Evolutionary conservation across 2,113 vertebrate genomes (phyloP).

Genomic region (Mustela lutreola): DNA sequence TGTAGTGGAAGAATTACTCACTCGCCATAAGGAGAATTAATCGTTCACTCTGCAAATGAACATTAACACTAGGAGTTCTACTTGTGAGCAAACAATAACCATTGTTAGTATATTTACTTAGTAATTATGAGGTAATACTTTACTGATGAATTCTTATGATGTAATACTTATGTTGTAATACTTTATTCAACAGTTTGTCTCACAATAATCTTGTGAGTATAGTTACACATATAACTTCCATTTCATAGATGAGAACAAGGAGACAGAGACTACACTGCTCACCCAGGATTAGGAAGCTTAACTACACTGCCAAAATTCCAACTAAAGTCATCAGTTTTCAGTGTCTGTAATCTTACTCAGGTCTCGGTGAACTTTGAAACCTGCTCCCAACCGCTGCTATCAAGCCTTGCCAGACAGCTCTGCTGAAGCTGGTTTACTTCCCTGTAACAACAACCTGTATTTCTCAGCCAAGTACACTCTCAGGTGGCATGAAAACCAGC

Average conservation of each 20-base stretch:
- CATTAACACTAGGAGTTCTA: neutral
- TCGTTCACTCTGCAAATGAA: neutral
- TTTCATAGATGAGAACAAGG: neutral
- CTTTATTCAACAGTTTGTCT: neutral
- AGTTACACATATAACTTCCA: neutral
- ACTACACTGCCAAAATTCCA: neutral
- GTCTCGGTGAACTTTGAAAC: neutral
- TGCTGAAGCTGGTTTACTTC: neutral
- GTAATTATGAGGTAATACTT: neutral
- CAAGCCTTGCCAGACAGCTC: neutral
- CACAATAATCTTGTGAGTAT: neutral
- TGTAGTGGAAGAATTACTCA: neutral
- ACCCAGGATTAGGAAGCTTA: neutral
- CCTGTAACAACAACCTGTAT: neutral
- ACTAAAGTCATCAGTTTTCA: neutral
- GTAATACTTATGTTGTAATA: neutral
- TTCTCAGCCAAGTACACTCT: neutral
- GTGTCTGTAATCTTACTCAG: neutral
- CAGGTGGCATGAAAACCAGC: no score
- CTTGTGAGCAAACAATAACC: neutral
- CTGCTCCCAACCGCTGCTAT: neutral
- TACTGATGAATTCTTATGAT: no score
- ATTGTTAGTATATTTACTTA: neutral
- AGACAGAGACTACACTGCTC: neutral
- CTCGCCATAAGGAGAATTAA: neutral